Evolutionary conservation across 2,888 invertebrate species (phyloP).

Genomic region (Endotricha flammealis): DNA sequence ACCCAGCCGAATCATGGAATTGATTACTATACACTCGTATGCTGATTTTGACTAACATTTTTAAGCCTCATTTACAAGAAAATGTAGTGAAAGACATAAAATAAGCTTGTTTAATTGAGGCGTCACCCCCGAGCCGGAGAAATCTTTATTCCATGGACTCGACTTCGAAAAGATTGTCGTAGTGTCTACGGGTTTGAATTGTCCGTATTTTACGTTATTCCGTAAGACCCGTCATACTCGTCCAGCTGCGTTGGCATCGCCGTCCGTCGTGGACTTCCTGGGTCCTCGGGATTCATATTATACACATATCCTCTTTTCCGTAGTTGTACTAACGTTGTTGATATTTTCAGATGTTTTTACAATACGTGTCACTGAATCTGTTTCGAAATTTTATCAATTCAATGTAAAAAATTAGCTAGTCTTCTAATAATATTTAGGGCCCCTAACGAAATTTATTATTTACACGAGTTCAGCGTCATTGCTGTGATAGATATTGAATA

Average conservation of each 20-base stretch:
- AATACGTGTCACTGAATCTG: slow-evolving; percentile 25
- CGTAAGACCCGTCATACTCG: too few species aligned
- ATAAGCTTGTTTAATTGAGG: too few species aligned
- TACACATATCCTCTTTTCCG: slow-evolving; percentile 5
- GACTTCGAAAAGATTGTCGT: too few species aligned
- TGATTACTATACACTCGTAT: background rate
- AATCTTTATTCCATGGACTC: too few species aligned
- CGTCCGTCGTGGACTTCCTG: background rate
- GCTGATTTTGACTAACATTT: background rate
- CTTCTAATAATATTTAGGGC: slow-evolving; percentile 44
- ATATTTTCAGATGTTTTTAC: slow-evolving; percentile 12
- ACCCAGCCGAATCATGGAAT: background rate
- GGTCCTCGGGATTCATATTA: background rate
- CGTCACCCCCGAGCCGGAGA: too few species aligned
- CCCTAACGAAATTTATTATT: slow-evolving; percentile 46
- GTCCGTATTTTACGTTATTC: too few species aligned
- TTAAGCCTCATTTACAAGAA: too few species aligned
- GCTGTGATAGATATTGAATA: slow-evolving; percentile 47
- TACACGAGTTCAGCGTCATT: slow-evolving; percentile 41
- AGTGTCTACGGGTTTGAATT: too few species aligned
- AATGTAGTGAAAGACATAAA: too few species aligned
- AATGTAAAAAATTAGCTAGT: slow-evolving; percentile 54
- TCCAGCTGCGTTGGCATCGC: too few species aligned
- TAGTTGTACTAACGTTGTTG: slow-evolving; percentile 4
- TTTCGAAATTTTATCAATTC: slow-evolving; percentile 29